Base-by-base conservation (phyloP, 64 coral and sea anemone genomes). In the Pocillopora verrucosa region DNA sequence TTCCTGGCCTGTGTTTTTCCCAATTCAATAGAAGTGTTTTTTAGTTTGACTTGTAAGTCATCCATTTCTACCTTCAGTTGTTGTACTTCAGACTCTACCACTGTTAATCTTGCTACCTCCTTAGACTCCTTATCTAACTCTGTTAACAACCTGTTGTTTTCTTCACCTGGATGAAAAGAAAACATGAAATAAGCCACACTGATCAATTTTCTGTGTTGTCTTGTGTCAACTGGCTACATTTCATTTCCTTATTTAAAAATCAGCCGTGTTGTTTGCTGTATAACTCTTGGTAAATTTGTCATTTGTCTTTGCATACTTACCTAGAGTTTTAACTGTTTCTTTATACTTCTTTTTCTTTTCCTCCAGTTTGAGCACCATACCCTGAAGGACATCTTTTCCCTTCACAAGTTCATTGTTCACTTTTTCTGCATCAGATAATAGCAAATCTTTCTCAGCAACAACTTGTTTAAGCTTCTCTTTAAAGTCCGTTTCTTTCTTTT, bases 1-100 rank as follows among this genome's bases (percentile, higher is more conserved):
- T 99, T 99, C 76, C 90, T 99, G n/a, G 97, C 88, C 61, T 93
- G 90, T 61, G 78, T 95, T 68, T 99, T 99, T 75, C 79, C 97
- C 68, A 99, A 93, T 59, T 95, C 97, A 56, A 99, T 76, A 3
- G 88, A 90, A 1, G 88, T 99, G 17, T 86, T 76, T 65, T 92
- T 90, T 4, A 99, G 80, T 85, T 87, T 95, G 14, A 57, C 73
- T 45, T 99, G 91, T 15, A 95, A 77, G 17, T 84, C 86, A 25
- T 89, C 80, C 56, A 99, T 62, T 34, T 91, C 83, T 19, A 87
- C 36, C 58, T 99, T 99, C 17, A 95, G n/a, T 20, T 76, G 70
- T 3, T 87, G 68, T 17, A 99, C 76, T 26, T 95, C 91, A 73
- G 92, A 77, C 60, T 99, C 93, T 9, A 95, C 91, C 22, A 86